Evolutionary conservation across 1,140 invertebrate genomes (phyloP).

Genomic region (Heliconius nattereri): DNA sequence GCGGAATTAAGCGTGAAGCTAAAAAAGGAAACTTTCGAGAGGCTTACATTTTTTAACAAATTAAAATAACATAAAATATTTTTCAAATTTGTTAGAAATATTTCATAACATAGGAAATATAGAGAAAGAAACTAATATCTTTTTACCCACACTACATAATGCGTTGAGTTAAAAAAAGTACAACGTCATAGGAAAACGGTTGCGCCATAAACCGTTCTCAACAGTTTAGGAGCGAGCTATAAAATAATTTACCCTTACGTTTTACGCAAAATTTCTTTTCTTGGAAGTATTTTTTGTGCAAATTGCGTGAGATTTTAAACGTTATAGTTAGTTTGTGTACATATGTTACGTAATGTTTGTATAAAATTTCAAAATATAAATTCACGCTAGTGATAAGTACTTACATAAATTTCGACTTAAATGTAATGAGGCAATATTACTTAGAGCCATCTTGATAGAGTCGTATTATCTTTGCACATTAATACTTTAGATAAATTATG

Average conservation of each 20-base stretch:
- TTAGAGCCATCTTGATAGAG: too few species aligned
- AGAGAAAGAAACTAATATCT: background rate
- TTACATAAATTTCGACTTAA: too few species aligned
- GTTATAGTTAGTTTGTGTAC: background rate
- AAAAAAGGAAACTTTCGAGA: too few species aligned
- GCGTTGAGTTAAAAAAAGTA: background rate
- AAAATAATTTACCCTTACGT: slow-evolving; percentile 9
- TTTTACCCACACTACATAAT: background rate
- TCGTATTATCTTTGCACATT: too few species aligned
- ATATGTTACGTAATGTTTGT: background rate
- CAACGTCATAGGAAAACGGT: background rate
- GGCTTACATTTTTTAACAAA: too few species aligned
- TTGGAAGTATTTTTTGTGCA: background rate
- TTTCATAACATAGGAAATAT: background rate
- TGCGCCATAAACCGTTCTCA: slow-evolving; percentile 1
- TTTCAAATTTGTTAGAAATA: background rate
- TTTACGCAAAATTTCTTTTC: slow-evolving; percentile 11
- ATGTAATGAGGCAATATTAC: too few species aligned
- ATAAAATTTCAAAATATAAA: background rate
- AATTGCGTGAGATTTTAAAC: background rate
- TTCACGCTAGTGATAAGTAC: background rate
- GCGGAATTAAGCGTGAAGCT: too few species aligned
- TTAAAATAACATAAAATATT: background rate
- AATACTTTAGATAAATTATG: too few species aligned
- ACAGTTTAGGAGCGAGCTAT: background rate